Base-by-base conservation (phyloP, 2,888 invertebrate genomes). In the Mythimna albipuncta region DNA sequence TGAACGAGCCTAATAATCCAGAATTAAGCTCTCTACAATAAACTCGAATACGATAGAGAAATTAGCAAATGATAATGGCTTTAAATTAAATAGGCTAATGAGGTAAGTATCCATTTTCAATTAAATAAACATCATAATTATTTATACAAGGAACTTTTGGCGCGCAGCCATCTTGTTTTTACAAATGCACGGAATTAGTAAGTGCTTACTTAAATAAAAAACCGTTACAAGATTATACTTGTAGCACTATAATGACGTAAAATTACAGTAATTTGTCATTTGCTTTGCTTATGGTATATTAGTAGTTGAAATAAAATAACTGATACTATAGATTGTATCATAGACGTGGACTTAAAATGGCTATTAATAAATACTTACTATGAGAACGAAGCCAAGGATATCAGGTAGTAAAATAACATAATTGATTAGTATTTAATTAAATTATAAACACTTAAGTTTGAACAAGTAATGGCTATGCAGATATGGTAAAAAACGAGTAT, bases 381-480 rank as follows among this genome's bases (percentile, higher is more conserved):
- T 11, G 11, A 21, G 10, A 79, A 55, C 21, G 71, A 47, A 80
- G 61, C 58, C 81, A 80, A 80, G 80, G 81, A 58, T 50, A 81
- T 44, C 81, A 69, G 55, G 72, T 62, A 67, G 65, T 80, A 54
- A 67, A 72, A 72, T 65, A 52, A 62, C 21, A 21, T 81, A 70
- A 81, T 81, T 77, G 72, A 80, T 70, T 76, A 68, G 54, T 77
- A 77, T 67, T 69, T 58, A 76, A 76, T 76, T 61, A 61, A 59
- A 72, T 76, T 57, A 69, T 72, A 35, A 59, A 57, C 59, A n/a
- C 19, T 65, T 57, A 55, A 68, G 52, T 69, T 76, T 50, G 13
- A 76, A 69, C 64, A 62, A 7, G 54, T 50, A 69, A 76, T 67
- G 47, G n/a, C 7, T 64, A 26, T 64, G 64, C 59, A 69, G 44